Evolutionary conservation across 2,113 vertebrate genomes (phyloP).

Genomic region (Nannobrachium achirus): DNA sequence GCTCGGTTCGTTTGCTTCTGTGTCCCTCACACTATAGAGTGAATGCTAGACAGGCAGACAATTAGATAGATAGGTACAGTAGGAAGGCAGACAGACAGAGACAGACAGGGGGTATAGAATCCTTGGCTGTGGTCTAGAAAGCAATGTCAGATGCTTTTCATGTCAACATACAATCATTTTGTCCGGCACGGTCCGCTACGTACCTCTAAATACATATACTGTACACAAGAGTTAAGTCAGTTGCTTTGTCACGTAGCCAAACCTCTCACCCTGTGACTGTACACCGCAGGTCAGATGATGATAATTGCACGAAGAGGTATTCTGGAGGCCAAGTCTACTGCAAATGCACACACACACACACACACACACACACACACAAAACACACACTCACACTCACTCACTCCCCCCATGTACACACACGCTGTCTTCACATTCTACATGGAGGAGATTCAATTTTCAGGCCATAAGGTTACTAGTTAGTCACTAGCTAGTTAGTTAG

Average conservation of each 20-base stretch:
- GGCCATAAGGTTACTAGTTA: constrained; percentile 79
- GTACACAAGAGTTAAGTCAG: constrained; percentile 71
- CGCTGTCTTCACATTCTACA: constrained; percentile 75
- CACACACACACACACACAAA: neutral
- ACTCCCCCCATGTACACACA: constrained; percentile 61
- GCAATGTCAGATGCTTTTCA: constrained; percentile 76
- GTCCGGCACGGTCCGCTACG: constrained; percentile 68
- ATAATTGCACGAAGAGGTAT: constrained; percentile 81
- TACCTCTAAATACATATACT: constrained; percentile 77
- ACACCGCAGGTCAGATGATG: constrained; percentile 66
- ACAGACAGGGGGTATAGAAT: constrained; percentile 63
- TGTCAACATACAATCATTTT: constrained; percentile 79
- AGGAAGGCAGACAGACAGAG: constrained; percentile 56
- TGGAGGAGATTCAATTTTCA: constrained; percentile 67
- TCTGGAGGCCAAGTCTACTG: constrained; percentile 75
- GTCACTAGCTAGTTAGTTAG: constrained; percentile 75
- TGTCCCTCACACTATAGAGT: constrained; percentile 49
- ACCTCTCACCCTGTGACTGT: constrained; percentile 63
- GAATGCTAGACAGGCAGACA: constrained; percentile 68
- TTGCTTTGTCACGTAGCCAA: constrained; percentile 66
- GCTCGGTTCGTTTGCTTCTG: constrained; percentile 48
- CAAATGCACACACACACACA: constrained; percentile 22
- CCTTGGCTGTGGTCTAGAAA: constrained; percentile 79
- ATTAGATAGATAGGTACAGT: constrained; percentile 34
- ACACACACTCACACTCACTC: neutral